Conservation (phyloP, 2,113 vertebrate species). For the Ceuthmochares aereus region DNA sequence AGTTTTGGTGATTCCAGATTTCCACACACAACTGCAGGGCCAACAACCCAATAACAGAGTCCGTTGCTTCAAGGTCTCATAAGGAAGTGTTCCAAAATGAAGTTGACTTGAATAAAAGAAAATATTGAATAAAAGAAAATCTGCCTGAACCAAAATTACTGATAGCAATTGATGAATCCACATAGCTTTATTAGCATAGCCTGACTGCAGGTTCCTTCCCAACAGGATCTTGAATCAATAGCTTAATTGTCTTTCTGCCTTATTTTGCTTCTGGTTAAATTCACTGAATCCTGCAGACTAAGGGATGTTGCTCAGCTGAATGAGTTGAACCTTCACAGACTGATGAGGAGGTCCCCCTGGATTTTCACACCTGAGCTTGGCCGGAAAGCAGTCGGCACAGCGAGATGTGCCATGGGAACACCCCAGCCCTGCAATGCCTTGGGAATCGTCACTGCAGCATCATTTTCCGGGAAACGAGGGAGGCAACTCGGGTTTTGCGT, state of each 20-base stretch:
- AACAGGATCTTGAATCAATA: slow-evolving; percentile 6
- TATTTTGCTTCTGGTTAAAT: neutral
- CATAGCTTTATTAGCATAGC: neutral
- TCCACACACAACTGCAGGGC: neutral
- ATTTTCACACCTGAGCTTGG: neutral
- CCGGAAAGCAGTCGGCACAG: rapidly evolving
- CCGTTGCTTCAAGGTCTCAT: neutral
- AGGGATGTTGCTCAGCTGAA: neutral
- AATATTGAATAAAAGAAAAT: neutral
- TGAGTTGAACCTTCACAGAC: neutral
- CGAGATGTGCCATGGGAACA: neutral
- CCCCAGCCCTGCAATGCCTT: rapidly evolving
- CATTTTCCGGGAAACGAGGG: neutral
- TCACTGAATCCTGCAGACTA: neutral
- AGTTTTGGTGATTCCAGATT: neutral
- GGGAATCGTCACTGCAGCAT: neutral
- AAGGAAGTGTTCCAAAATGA: neutral
- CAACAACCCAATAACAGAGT: neutral
- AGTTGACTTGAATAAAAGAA: neutral
- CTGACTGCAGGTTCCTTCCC: neutral
- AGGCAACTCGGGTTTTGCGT: rapidly evolving
- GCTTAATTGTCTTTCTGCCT: slow-evolving; percentile 13
- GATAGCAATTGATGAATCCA: neutral
- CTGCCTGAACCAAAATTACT: neutral
- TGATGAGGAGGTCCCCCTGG: neutral